Evolutionary conservation across 2,888 invertebrate species (phyloP).

Genomic region (Xylocampa areola): DNA sequence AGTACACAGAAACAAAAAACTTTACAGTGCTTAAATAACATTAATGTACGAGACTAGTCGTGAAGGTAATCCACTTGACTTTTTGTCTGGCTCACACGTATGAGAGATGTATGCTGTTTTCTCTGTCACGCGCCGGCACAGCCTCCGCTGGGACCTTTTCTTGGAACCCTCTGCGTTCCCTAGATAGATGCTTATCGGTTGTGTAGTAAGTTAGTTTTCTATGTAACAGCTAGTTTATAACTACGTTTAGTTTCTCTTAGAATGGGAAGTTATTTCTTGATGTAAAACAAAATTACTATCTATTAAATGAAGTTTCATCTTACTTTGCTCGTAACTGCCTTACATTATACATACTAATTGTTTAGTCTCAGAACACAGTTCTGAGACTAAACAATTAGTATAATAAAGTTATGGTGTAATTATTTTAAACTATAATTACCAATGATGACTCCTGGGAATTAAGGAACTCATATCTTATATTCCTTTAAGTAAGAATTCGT

Average conservation of each 20-base stretch:
- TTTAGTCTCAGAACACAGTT: no score
- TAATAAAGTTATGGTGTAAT: neutral
- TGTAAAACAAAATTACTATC: conserved; percentile 2
- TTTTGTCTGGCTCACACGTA: conserved; percentile 62
- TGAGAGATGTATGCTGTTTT: conserved; percentile 43
- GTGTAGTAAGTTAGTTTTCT: conserved; percentile 70
- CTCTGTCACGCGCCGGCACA: conserved; percentile 64
- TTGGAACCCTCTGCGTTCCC: conserved; percentile 72
- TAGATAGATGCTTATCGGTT: conserved; percentile 70
- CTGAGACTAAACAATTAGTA: neutral
- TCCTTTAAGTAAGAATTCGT: neutral
- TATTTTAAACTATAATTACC: neutral
- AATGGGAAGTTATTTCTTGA: neutral
- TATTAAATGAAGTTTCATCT: conserved; percentile 6
- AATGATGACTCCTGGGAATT: neutral
- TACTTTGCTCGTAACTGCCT: neutral
- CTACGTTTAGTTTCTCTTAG: conserved; percentile 21
- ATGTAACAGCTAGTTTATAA: conserved; percentile 61
- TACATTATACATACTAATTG: no score
- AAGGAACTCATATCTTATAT: neutral
- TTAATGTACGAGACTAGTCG: conserved; percentile 67
- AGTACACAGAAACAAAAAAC: conserved; percentile 63
- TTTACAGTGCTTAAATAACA: conserved; percentile 69
- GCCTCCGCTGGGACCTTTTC: conserved; percentile 78
- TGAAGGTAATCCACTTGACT: conserved; percentile 80